A percentile compares a stretch with the other conserved stretches of the same genome.
Conservation (phyloP, 2,888 invertebrate genomes). For the Caradrina kadenii region DNA sequence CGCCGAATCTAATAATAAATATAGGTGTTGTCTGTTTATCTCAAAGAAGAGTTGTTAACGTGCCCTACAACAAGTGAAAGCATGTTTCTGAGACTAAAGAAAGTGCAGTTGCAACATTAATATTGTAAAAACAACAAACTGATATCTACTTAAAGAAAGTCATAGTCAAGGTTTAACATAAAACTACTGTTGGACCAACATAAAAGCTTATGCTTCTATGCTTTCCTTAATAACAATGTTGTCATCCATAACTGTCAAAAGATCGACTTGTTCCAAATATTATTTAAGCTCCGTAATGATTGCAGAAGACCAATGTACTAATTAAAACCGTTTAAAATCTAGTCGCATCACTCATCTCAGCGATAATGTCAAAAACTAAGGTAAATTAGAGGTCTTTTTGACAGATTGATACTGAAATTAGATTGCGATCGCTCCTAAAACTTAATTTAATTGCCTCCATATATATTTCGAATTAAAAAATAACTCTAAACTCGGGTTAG, state of each 20-base stretch:
- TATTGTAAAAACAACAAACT: conserved; percentile 27
- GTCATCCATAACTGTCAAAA: neutral
- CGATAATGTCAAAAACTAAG: too few species aligned
- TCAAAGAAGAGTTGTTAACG: neutral
- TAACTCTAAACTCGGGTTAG: too few species aligned
- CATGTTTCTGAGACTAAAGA: conserved; percentile 12
- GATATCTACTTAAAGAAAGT: conserved; percentile 21
- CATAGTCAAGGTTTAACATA: neutral
- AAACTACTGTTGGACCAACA: neutral
- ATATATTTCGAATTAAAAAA: neutral
- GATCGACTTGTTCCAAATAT: too few species aligned
- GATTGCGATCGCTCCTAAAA: too few species aligned
- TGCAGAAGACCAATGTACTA: neutral
- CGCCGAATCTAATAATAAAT: neutral
- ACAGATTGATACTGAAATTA: too few species aligned
- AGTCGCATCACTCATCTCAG: too few species aligned
- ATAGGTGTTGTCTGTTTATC: neutral
- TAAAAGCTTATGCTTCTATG: too few species aligned
- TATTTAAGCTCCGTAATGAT: neutral
- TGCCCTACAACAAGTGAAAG: conserved; percentile 31
- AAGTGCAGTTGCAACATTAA: conserved; percentile 28
- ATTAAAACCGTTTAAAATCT: too few species aligned
- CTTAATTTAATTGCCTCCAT: too few species aligned
- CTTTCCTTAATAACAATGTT: rapidly evolving
- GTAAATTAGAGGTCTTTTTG: too few species aligned